phyloP scores from a whole-genome alignment of 1,140 invertebrate species.

The Lasaia peninsularis region DNA sequence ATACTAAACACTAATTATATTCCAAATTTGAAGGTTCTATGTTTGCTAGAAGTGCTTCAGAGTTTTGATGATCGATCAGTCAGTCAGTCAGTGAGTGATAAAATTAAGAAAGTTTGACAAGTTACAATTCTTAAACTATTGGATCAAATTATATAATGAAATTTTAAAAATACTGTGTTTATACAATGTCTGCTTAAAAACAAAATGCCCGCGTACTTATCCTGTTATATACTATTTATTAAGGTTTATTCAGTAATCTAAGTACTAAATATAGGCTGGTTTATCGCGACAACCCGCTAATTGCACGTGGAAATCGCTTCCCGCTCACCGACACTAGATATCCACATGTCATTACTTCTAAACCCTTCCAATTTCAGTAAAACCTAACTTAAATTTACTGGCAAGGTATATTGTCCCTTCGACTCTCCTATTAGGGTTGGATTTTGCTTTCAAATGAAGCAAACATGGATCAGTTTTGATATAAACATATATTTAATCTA shows the following conservation, averaged over 20 bases:
- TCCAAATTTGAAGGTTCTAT: too few species aligned
- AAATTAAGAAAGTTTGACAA: too few species aligned
- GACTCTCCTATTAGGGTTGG: not conserved
- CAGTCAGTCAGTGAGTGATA: too few species aligned
- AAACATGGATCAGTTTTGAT: not conserved
- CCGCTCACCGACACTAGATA: conserved; percentile 47
- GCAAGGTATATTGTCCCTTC: not conserved
- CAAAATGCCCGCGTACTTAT: too few species aligned
- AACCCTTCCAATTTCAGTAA: conserved; percentile 4
- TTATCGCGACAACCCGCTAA: conserved; percentile 53
- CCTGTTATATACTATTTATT: too few species aligned
- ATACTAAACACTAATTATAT: too few species aligned
- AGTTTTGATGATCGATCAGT: too few species aligned
- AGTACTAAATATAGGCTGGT: conserved; percentile 19
- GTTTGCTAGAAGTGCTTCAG: too few species aligned
- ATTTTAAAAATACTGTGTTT: too few species aligned
- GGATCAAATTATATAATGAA: too few species aligned
- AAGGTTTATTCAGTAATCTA: conserved; percentile 6
- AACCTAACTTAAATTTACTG: not conserved
- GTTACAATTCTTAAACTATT: too few species aligned
- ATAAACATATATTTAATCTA: conserved; percentile 37
- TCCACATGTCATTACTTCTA: conserved; percentile 42
- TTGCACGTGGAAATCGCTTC: conserved; percentile 64
- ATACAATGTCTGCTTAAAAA: too few species aligned
- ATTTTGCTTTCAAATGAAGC: not conserved